Percentiles rank a stretch among this genome's conserved stretches.
Evolutionary conservation across 2,113 vertebrate genomes (phyloP).

Genomic region (Calypte anna): DNA sequence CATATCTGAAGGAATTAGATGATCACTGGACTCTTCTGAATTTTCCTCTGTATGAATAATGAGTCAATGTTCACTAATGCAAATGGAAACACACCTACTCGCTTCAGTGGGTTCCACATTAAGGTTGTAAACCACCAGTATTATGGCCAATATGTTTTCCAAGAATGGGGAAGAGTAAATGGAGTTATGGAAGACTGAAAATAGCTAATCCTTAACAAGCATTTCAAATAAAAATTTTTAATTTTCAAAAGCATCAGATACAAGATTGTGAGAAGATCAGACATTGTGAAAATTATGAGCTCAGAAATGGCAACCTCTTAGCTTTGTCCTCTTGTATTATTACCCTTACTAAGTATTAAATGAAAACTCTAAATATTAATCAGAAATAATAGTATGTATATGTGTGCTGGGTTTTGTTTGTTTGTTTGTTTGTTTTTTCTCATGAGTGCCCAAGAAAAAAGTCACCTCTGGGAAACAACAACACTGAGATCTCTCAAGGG

Average conservation of each 20-base stretch:
- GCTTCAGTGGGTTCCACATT: background rate
- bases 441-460: background rate
- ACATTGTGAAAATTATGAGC: background rate
- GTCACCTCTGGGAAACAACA: background rate
- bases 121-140: background rate
- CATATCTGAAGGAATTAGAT: background rate
- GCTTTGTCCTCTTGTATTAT: background rate
- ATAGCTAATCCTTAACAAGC: background rate
- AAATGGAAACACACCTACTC: background rate
- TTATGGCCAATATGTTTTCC: fast-evolving
- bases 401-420: no score
- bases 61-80: background rate
- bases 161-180: background rate
- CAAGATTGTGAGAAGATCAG: background rate
- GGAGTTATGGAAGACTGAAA: background rate
- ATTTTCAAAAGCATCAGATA: background rate
- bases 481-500: background rate
- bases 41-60: background rate
- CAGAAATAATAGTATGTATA: background rate
- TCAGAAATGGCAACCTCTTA: background rate
- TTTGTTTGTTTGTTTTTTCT: background rate
- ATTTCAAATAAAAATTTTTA: background rate
- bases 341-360: background rate
- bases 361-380: background rate
- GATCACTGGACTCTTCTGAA: background rate